phyloP scores from a whole-genome alignment of 1,140 invertebrate species.

The Scaptomyza hsui region DNA sequence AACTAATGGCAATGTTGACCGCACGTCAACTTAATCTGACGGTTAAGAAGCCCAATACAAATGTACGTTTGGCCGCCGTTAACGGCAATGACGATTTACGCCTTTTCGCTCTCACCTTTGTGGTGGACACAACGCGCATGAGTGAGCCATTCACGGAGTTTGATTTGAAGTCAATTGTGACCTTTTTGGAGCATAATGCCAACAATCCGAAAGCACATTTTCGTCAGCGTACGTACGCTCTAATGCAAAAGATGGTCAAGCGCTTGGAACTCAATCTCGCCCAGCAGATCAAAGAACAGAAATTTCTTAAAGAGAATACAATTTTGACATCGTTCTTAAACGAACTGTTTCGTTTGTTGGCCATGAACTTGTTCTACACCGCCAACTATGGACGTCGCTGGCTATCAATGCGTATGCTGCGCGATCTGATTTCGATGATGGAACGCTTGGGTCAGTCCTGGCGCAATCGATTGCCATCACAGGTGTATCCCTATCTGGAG shows the following conservation, averaged over 20 bases:
- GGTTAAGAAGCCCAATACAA: neutral
- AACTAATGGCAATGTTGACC: neutral
- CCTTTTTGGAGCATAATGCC: neutral
- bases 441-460: conserved; percentile 29
- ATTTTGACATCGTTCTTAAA: conserved; percentile 40
- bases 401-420: conserved; percentile 14
- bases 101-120: neutral
- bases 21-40: neutral
- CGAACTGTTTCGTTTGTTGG: conserved; percentile 83
- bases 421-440: conserved; percentile 26
- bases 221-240: neutral
- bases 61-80: neutral
- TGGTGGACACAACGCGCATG: neutral
- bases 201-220: neutral
- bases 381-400: conserved; percentile 89
- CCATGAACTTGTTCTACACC: conserved; percentile 86
- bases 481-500: conserved; percentile 85
- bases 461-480: conserved; percentile 57
- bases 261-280: neutral
- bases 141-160: neutral
- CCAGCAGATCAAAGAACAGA: neutral
- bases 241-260: neutral
- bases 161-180: neutral
- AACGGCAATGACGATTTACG: neutral
- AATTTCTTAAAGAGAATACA: conserved; percentile 1